Conservation (phyloP, 2,888 invertebrate species). For the Glaucopsyche alexis region DNA sequence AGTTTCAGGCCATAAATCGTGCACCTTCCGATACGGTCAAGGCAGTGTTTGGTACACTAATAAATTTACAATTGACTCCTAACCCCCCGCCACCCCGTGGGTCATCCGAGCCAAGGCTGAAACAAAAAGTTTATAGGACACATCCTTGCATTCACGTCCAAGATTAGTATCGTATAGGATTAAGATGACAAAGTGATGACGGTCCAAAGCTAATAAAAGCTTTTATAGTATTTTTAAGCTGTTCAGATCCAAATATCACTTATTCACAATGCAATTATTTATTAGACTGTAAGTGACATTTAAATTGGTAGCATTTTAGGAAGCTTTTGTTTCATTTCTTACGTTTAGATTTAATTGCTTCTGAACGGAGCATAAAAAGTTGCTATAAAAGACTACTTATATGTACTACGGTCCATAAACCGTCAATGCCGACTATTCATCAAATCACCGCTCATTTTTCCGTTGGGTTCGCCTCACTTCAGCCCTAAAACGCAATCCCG, state of each 20-base stretch:
- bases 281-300: too few species aligned
- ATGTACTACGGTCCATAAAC: neutral
- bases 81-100: neutral
- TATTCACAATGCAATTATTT: too few species aligned
- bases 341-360: too few species aligned
- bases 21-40: conserved; percentile 19
- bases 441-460: neutral
- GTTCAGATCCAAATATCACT: too few species aligned
- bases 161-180: neutral
- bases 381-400: neutral
- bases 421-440: conserved; percentile 2
- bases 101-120: conserved; percentile 11
- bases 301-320: too few species aligned
- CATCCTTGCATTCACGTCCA: neutral
- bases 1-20: conserved; percentile 13
- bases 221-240: neutral
- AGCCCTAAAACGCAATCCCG: conserved; percentile 1
- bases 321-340: too few species aligned
- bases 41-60: conserved; percentile 22
- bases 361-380: neutral
- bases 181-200: too few species aligned
- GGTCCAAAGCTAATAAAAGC: neutral
- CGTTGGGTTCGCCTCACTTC: neutral
- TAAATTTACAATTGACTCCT: conserved; percentile 13
- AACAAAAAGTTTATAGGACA: neutral